These are phyloP conservation scores for Pantherophis guttatus DNA, from an alignment of 2,113 vertebrate species.

Conservation along the genomic window DNA sequence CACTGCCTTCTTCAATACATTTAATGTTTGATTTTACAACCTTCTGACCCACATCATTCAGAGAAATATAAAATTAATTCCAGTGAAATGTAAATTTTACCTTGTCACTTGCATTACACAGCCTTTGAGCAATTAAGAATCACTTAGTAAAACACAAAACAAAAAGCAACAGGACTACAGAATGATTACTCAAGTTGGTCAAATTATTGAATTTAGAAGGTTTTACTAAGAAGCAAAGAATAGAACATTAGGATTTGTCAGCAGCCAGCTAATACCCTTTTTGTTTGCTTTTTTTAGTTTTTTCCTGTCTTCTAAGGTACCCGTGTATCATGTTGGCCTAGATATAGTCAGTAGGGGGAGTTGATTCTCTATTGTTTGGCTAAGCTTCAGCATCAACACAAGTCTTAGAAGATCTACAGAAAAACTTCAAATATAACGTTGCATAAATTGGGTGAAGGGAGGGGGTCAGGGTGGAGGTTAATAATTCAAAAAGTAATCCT, in stretches of 20 bases:
- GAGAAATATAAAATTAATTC: slow-evolving; percentile 84
- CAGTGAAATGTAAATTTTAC: slow-evolving; percentile 79
- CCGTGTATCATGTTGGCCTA: slow-evolving; percentile 70
- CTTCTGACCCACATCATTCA: slow-evolving; percentile 79
- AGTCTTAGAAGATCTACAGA: slow-evolving; percentile 33
- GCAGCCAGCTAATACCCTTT: slow-evolving; percentile 36
- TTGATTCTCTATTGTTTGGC: slow-evolving; percentile 86
- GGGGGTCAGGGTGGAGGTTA: not conserved
- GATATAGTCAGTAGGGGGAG: slow-evolving; percentile 89
- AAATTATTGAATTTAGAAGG: slow-evolving; percentile 73
- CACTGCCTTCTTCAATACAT: slow-evolving; percentile 80
- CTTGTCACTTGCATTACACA: slow-evolving; percentile 72
- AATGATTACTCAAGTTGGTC: slow-evolving; percentile 71
- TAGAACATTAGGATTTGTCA: slow-evolving; percentile 70
- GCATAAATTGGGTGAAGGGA: not conserved
- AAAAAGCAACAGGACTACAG: slow-evolving; percentile 63
- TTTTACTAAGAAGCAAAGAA: slow-evolving; percentile 77
- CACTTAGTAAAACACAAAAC: slow-evolving; percentile 53
- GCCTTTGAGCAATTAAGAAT: slow-evolving; percentile 66
- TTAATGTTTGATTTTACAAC: slow-evolving; percentile 84
- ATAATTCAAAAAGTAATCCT: not conserved
- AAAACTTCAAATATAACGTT: slow-evolving; percentile 11
- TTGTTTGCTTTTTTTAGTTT: slow-evolving; percentile 5
- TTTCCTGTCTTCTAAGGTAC: slow-evolving; percentile 57
- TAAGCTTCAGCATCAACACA: slow-evolving; percentile 31